Evolutionary conservation across 2,797 vertebrate genomes (phyloP), one percentile per base, ranked within the genome.

Genomic region (Spinus pinus): DNA sequence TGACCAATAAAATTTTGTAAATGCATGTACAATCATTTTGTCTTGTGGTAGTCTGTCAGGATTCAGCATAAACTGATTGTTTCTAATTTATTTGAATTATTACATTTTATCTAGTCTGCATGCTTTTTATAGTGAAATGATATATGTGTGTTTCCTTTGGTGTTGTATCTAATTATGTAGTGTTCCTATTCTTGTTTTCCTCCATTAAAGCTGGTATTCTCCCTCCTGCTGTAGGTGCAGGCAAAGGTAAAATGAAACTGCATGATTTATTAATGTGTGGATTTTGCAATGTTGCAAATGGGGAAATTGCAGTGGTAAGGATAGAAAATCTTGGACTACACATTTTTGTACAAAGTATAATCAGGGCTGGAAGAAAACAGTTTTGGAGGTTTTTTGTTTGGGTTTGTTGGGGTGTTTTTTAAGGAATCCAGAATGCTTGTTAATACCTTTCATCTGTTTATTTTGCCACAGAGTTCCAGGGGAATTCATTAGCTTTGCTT

Each of bases 221-320:
- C 83, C 98, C 46, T 98, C 98, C 98, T 98, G 98, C 98, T 97
- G 97, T 99, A 98, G 98, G 98, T 97, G 94, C 97, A 97, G 98
- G 98, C 98, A 99, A 99, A 99, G 99, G 99, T 99, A 99, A 99
- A 98, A 97, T 95, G 85, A 97, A 97, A 92, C 86, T 98, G 98
- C 98, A 98, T 98, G 97, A 97, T 92, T 97, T 97, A 46, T 98
- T 96, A 95, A 94, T 97, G 90, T 98, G 74, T 98, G 93, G 94
- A 96, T 94, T 95, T 97, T 96, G 88, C 95, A 87, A 86, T 97
- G 96, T 97, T 97, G 84, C 95, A 96, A 96, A 90, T 97, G 97
- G 96, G 97, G 70, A 92, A 95, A 95, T 97, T 98, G 98, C 98
- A 99, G 98, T 94, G 92, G 65, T 95, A 92, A 95, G 93, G 82